These are phyloP conservation scores for Aplidium turbinatum DNA, from an alignment of 23 tunicate species.

Conservation along the genomic window DNA sequence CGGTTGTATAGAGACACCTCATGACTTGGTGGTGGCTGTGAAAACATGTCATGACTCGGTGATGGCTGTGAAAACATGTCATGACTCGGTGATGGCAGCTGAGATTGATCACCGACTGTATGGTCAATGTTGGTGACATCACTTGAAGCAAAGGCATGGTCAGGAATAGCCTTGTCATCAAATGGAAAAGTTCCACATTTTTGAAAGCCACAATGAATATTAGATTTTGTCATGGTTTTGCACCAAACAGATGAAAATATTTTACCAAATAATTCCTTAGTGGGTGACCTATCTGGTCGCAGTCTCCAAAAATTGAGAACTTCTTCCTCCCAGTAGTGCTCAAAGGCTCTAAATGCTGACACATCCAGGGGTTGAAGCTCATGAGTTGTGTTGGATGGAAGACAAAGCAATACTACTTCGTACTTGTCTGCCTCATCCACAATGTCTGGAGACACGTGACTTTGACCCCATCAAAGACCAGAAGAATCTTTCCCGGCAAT, in stretches of 20 bases:
- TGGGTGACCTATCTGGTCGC: slow-evolving; percentile 1
- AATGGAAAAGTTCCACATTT: slow-evolving; percentile 4
- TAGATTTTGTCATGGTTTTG: slow-evolving; percentile 3
- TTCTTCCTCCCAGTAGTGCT: slow-evolving; percentile 3
- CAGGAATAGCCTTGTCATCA: slow-evolving; percentile 1
- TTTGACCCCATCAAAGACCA: slow-evolving; percentile 13
- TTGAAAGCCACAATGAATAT: slow-evolving; percentile 9
- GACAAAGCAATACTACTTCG: slow-evolving; percentile 7
- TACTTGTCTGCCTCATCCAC: slow-evolving; percentile 14
- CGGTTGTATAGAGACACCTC: no score
- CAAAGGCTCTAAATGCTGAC: slow-evolving; percentile 8
- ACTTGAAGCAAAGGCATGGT: slow-evolving; percentile 14
- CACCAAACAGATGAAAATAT: slow-evolving; percentile 8
- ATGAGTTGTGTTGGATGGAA: slow-evolving; percentile 10
- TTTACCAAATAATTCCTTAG: slow-evolving; percentile 5
- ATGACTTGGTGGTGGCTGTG: no score
- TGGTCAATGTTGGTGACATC: slow-evolving; percentile 2
- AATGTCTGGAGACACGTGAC: slow-evolving; percentile 8
- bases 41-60: neutral
- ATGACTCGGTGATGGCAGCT: no score
- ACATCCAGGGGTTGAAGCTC: slow-evolving; percentile 8
- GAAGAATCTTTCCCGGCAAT: slow-evolving; percentile 2
- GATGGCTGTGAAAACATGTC: no score
- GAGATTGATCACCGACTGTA: no score
- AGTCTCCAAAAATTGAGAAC: slow-evolving; percentile 14